Conservation (phyloP, 2,113 vertebrate species). For the Myodes glareolus region DNA sequence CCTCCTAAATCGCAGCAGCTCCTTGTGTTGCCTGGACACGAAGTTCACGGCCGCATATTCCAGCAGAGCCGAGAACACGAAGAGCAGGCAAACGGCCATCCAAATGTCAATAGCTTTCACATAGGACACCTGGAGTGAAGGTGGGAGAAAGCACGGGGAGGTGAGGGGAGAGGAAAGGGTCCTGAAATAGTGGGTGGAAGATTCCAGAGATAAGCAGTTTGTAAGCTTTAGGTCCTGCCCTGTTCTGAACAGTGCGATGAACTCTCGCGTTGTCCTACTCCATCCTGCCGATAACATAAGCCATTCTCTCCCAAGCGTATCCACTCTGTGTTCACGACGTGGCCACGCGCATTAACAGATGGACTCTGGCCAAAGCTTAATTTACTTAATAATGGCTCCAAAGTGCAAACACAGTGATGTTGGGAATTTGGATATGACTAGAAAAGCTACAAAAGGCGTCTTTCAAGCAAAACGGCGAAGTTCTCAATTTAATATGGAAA, state of each 20-base stretch:
- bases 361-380: background rate
- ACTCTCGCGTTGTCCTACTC: background rate
- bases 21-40: conserved; percentile 99
- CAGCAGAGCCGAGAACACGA: conserved; percentile 97
- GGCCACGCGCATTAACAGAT: too few relatives aligned
- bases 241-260: too few relatives aligned
- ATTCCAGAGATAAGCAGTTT: background rate
- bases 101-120: conserved; percentile 99
- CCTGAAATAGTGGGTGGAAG: background rate
- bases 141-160: background rate
- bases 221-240: background rate
- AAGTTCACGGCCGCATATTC: conserved; percentile 99
- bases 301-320: background rate
- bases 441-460: background rate
- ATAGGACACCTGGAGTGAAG: conserved; percentile 93
- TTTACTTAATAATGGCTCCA: background rate
- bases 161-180: background rate
- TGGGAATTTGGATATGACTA: background rate
- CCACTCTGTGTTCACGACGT: rapidly evolving
- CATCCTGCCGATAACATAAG: background rate
- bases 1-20: conserved; percentile 97
- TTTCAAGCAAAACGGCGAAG: background rate
- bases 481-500: background rate
- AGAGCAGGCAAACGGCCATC: conserved; percentile 99
- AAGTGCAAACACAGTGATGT: background rate